Conservation (phyloP, 2,888 invertebrate species). For the Itoplectis maculator region DNA sequence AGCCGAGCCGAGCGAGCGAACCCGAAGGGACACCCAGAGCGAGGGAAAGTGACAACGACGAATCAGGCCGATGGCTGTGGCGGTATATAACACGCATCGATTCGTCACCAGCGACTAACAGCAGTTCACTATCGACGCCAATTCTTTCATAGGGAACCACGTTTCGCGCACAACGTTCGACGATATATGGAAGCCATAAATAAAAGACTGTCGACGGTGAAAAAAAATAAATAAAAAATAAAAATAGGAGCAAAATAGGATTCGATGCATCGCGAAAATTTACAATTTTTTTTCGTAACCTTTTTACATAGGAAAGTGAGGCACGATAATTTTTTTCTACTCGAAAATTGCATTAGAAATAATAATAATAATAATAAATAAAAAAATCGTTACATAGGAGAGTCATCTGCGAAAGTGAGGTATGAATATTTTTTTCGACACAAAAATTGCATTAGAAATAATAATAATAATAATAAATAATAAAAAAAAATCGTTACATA, state of each 20-base stretch:
- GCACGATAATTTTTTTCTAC: too few species aligned
- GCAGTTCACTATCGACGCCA: constrained; percentile 41
- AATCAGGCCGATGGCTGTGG: constrained; percentile 23
- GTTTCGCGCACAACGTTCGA: constrained; percentile 2
- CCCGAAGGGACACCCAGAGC: background rate
- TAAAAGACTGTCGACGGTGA: constrained; percentile 23
- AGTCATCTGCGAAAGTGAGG: too few species aligned
- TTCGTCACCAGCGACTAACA: constrained; percentile 44
- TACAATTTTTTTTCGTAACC: background rate
- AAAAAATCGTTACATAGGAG: too few species aligned
- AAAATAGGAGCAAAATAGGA: background rate
- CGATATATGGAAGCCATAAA: constrained; percentile 43
- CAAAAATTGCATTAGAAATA: background rate
- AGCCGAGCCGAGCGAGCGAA: constrained; percentile 18
- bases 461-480: too few species aligned
- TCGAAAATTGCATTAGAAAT: too few species aligned
- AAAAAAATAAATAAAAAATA: constrained; percentile 17
- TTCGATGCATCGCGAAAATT: background rate
- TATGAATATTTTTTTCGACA: too few species aligned
- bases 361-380: too few species aligned
- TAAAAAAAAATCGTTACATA: too few species aligned
- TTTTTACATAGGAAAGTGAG: too few species aligned
- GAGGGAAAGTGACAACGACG: constrained; percentile 14
- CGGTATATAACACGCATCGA: constrained; percentile 40
- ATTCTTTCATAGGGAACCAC: constrained; percentile 36